phyloP scores from a whole-genome alignment of 2,888 invertebrate species.

The Notodonta ziczac region DNA sequence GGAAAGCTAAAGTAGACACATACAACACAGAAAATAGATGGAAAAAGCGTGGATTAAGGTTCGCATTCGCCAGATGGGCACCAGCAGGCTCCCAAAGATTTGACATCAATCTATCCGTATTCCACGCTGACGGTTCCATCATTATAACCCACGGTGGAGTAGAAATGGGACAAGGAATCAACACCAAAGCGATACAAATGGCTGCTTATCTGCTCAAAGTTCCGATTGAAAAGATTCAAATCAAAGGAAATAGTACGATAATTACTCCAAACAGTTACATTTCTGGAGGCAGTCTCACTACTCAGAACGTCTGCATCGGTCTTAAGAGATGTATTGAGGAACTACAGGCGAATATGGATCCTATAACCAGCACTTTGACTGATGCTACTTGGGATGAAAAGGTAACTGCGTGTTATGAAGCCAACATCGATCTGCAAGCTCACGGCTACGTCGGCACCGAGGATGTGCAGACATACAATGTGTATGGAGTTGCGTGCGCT shows the following conservation, averaged over 20 bases:
- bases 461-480: conserved; percentile 45
- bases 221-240: conserved; percentile 84
- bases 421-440: conserved; percentile 57
- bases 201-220: conserved; percentile 86
- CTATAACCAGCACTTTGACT: conserved; percentile 59
- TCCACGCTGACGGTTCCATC: conserved; percentile 86
- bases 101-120: conserved; percentile 84
- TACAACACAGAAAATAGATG: conserved; percentile 88
- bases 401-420: conserved; percentile 67
- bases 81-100: conserved; percentile 53
- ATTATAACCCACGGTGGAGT: conserved; percentile 86
- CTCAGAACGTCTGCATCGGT: conserved; percentile 86
- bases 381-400: conserved; percentile 79
- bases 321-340: conserved; percentile 77
- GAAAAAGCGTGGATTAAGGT: conserved; percentile 87
- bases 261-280: conserved; percentile 86
- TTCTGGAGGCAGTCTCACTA: conserved; percentile 87
- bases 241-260: conserved; percentile 86
- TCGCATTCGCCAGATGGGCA: conserved; percentile 86
- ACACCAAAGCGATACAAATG: conserved; percentile 88
- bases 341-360: conserved; percentile 69
- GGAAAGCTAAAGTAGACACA: conserved; percentile 71
- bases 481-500: conserved; percentile 83
- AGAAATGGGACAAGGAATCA: conserved; percentile 89
- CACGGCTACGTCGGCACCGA: conserved; percentile 40